These are phyloP conservation scores for Sparidentex hasta DNA, from an alignment of 2,797 vertebrate species.

Conservation along the genomic window DNA sequence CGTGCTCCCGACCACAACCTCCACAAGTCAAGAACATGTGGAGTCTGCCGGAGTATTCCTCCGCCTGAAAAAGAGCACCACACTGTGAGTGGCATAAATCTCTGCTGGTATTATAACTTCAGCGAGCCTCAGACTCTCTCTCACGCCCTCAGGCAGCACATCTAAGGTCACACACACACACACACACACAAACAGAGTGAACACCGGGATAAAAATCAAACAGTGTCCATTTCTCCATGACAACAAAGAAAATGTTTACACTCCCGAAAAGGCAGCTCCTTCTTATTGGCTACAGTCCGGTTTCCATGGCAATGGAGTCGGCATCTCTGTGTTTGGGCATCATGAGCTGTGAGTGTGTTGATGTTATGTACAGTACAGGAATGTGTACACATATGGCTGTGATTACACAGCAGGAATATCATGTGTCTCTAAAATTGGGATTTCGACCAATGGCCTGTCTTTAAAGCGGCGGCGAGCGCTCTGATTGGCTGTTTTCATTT, in stretches of 20 bases:
- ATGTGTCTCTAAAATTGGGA: conserved; percentile 49
- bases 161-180: conserved; percentile 29
- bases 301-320: conserved; percentile 80
- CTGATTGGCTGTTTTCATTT: conserved; percentile 41
- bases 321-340: conserved; percentile 80
- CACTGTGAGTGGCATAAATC: conserved; percentile 46
- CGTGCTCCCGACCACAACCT: conserved; percentile 53
- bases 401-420: conserved; percentile 74
- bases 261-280: conserved; percentile 67
- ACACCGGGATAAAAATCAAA: conserved; percentile 66
- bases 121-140: conserved; percentile 39
- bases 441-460: conserved; percentile 49
- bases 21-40: conserved; percentile 58
- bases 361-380: conserved; percentile 79
- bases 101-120: conserved; percentile 56
- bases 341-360: conserved; percentile 67
- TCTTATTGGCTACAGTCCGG: conserved; percentile 73
- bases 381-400: conserved; percentile 79
- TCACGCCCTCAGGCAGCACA: conserved; percentile 26
- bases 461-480: conserved; percentile 10
- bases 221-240: conserved; percentile 78
- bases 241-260: conserved; percentile 85
- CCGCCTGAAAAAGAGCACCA: conserved; percentile 51
- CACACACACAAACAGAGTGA: conserved; percentile 4
- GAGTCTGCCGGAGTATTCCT: conserved; percentile 62